Evolutionary conservation across 2,113 vertebrate species (phyloP), one percentile per base, ranked within the genome.

Genomic region (Corvus hawaiiensis): DNA sequence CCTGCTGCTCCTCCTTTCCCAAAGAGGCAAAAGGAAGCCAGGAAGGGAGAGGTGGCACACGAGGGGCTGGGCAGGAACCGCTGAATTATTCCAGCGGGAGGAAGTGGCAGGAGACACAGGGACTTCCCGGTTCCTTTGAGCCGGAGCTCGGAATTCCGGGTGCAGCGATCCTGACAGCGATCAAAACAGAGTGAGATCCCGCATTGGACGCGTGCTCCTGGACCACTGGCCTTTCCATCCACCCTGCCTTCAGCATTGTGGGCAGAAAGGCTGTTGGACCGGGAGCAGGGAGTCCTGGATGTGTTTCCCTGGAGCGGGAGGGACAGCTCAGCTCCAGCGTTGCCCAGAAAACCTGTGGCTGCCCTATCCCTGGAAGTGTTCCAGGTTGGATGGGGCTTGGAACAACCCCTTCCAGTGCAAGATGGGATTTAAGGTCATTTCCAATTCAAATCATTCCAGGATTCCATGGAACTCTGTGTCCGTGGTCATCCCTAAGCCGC

Each of bases 31-130:
- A 64, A 91, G 82, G 89, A 93, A 94, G 81, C 52, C 0, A 2
- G 49, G 74, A 37, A 89, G 71, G 84, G 74, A 93, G 84, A 89
- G 87, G 91, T 64, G 84, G 87, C 80, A 89, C 77, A 32, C 4
- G 33, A 68, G 92, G 72, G 83, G 77, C 7, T 1, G 8, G 54
- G 80, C 92, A 75, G 91, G 84, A 93, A 84, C 72, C 0, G 21
- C 66, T 28, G 20, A 49, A 72, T 68, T 72, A 72, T 26, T 89
- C 76, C 82, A 73, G 88, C 0, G 63, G 90, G 85, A 97, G 95
- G 94, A 97, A 94, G 84, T 1, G 2, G 51, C 1, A 4, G 33
- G 72, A 92, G 94, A 52, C 35, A 1, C 13, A 5, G 28, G 48
- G 69, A 87, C 84, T 93, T 93, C 92, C 93, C 62, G 44, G 41